These are phyloP conservation scores for Drosophila miranda DNA, from an alignment of 1,140 invertebrate species.

Conservation along the genomic window DNA sequence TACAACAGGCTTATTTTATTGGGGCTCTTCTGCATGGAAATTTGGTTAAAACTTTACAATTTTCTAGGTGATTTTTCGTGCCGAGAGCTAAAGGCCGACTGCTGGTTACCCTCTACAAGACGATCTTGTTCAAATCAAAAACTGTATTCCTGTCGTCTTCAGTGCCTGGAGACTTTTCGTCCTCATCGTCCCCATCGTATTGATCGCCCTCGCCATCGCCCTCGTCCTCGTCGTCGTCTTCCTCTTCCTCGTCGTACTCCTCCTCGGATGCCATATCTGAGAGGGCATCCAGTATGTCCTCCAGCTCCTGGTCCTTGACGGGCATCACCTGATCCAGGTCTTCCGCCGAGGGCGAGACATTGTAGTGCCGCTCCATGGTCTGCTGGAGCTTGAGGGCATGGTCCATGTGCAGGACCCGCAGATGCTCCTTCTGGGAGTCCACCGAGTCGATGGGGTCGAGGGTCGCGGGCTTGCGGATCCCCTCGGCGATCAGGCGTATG, in stretches of 20 bases:
- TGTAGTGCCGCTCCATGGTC: conserved; percentile 31
- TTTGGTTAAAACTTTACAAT: not conserved
- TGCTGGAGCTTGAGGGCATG: conserved; percentile 37
- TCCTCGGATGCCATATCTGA: not conserved
- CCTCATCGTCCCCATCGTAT: not conserved
- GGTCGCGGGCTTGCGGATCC: conserved; percentile 44
- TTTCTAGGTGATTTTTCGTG: not conserved
- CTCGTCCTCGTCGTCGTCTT: conserved; percentile 11
- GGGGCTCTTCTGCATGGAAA: too few relatives aligned
- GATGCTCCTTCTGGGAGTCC: conserved; percentile 26
- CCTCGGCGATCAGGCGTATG: conserved; percentile 42
- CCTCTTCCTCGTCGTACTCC: conserved; percentile 1
- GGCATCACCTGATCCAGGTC: conserved; percentile 49
- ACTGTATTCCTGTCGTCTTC: too few relatives aligned
- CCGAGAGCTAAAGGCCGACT: not conserved
- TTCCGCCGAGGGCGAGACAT: conserved; percentile 25
- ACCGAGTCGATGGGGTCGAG: conserved; percentile 26
- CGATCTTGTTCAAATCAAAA: too few relatives aligned
- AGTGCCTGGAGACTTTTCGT: not conserved
- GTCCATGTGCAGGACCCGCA: conserved; percentile 47
- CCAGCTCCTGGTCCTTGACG: conserved; percentile 47
- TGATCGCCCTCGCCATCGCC: conserved; percentile 20
- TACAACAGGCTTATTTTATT: too few relatives aligned
- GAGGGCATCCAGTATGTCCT: conserved; percentile 29
- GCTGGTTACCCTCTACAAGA: too few relatives aligned